Evolutionary conservation across 2,797 vertebrate genomes (phyloP).

Genomic region (Microtus obscurus): DNA sequence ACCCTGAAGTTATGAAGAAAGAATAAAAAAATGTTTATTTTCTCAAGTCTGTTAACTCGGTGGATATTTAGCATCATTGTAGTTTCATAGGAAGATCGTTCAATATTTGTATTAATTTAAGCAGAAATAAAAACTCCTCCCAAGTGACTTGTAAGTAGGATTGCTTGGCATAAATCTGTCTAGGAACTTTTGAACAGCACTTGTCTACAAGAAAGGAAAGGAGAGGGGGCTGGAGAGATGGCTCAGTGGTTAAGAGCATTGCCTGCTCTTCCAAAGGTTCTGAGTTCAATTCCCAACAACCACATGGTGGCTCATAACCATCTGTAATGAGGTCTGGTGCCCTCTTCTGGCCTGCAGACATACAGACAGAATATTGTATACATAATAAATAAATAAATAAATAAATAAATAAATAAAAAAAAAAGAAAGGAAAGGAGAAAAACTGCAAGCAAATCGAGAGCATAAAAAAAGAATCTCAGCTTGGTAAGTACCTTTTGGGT

Average conservation of each 20-base stretch:
- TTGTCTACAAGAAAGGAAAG: not conserved
- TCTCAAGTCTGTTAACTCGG: not conserved
- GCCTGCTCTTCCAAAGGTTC: too few species aligned
- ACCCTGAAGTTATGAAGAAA: not conserved
- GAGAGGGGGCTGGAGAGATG: too few species aligned
- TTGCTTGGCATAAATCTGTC: not conserved
- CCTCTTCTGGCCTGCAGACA: too few species aligned
- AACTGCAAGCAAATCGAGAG: not conserved
- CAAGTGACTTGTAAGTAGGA: not conserved
- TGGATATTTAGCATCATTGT: not conserved
- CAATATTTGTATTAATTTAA: not conserved
- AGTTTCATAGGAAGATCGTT: not conserved
- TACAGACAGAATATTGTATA: too few species aligned
- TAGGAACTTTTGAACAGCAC: not conserved
- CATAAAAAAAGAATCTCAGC: not conserved
- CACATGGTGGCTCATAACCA: too few species aligned
- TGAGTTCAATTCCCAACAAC: too few species aligned
- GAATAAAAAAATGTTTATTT: not conserved
- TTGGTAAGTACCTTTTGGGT: not conserved
- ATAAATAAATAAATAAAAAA: too few species aligned
- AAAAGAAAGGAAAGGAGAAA: not conserved
- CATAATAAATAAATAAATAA: too few species aligned
- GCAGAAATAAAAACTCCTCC: not conserved
- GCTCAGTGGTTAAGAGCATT: too few species aligned
- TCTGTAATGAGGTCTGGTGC: too few species aligned